Evolutionary conservation across 2,113 vertebrate genomes (phyloP), one percentile per base, ranked within the genome.

Genomic region (Coptodon bakossiorum): DNA sequence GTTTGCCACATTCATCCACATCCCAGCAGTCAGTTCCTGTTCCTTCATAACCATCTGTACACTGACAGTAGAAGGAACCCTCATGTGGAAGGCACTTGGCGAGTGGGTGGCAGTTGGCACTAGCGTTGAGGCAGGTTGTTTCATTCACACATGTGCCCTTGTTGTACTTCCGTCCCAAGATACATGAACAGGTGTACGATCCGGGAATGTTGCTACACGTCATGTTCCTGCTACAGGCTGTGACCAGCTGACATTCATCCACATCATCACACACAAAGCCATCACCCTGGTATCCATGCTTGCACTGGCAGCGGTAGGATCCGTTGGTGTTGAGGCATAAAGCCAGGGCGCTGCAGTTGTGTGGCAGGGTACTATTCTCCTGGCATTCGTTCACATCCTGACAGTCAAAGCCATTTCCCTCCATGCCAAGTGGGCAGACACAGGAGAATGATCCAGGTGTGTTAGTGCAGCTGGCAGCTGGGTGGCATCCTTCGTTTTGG

Each of bases 401-500:
- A 92, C 97, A 97, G 59, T 96, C 86, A 93, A 94, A 96, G 82
- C 97, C 97, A 84, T 95, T 91, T 57, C 96, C 97, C 22, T 86
- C 79, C 88, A 91, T 96, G 71, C 97, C 97, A 48, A 78, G 56
- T 9, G 95, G 96, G 83, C 97, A 97, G 78, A 87, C 83, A 88
- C 97, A 97, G 86, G 61, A 56, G 95, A 95, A 97, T 84, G 94
- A 93, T 81, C 97, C 97, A 52, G 91, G 94, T 2, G 73, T 90
- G 94, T 97, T 97, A 89, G 43, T 92, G 94, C 97, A 97, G 91
- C 82, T 95, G 93, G 96, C 96, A 76, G 79, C 84, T 27, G 92
- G 95, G 87, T 97, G 96, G 91, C 97, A 97, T 92, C 96, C 95
- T 96, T 96, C 96, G 36, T 96, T 96, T 94, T 96, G 95, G 93